These are phyloP conservation scores for Drosophila kikkawai DNA, from an alignment of 1,140 invertebrate genomes.

Conservation along the genomic window DNA sequence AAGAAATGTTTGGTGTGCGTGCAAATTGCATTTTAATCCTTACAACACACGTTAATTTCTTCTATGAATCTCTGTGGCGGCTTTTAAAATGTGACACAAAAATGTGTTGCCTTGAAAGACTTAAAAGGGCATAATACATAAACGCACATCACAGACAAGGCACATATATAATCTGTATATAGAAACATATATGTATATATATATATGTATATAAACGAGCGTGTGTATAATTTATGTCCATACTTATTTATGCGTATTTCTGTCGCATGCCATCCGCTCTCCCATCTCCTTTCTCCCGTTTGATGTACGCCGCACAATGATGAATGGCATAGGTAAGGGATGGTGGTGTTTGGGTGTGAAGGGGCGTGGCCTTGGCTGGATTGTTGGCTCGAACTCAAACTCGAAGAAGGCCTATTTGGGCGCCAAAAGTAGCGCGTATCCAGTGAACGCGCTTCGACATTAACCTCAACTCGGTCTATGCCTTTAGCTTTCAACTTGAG, in stretches of 20 bases:
- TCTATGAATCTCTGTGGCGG: not conserved
- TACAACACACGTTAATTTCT: conserved; percentile 9
- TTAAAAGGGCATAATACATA: conserved; percentile 16
- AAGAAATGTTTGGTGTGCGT: not conserved
- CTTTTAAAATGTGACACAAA: conserved; percentile 17
- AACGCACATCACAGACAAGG: not conserved
- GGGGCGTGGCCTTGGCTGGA: not conserved
- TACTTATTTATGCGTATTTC: conserved; percentile 48
- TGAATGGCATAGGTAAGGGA: conserved; percentile 29
- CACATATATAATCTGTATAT: too few relatives aligned
- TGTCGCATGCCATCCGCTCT: conserved; percentile 5
- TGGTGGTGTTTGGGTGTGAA: not conserved
- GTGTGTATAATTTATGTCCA: conserved; percentile 46
- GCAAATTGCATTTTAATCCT: conserved; percentile 20
- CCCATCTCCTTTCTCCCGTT: conserved; percentile 3
- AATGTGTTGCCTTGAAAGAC: conserved; percentile 12
- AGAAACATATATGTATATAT: too few relatives aligned
- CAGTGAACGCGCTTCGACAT: conserved; percentile 38
- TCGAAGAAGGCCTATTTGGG: conserved; percentile 35
- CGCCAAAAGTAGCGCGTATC: conserved; percentile 53
- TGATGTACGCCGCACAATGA: conserved; percentile 33
- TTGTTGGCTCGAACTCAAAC: not conserved
- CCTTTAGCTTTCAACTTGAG: conserved; percentile 66
- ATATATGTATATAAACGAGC: not conserved
- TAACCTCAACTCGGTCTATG: conserved; percentile 50